Evolutionary conservation across 1,140 invertebrate genomes (phyloP), one percentile per base, ranked within the genome.

Genomic region (Ladona fulva): DNA sequence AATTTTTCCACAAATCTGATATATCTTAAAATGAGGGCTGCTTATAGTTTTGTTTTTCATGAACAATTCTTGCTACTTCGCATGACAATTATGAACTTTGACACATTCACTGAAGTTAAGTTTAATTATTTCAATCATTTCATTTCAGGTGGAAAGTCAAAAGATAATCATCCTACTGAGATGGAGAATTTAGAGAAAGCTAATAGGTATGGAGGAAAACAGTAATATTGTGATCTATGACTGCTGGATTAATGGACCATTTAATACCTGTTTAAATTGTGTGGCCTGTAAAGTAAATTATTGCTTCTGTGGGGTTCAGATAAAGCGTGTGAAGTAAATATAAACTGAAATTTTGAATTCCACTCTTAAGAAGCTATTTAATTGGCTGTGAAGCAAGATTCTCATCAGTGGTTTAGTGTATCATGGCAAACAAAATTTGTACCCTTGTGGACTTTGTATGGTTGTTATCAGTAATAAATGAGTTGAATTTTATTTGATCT

Each of bases 351-450:
- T 19, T 3, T 16, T 66, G n/a, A 66, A 66, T 66, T 66, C 16
- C 52, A 66, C 5, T 22, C 52, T 19, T 66, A 22, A 66, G n/a
- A 66, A 66, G 52, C 14, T 66, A 66, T 66, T 66, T 66, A 19
- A 66, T 66, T 66, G 52, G 52, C 52, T 66, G 52, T 66, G 52
- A 66, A 66, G 52, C 52, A 66, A 66, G 52, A 66, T 22, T 22
- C 52, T 66, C n/a, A 22, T 66, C 16, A 66, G 5, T 66, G 52
- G 52, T 22, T 66, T 66, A 22, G 52, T 66, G 3, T 66, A 19
- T 66, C 52, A 66, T 66, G 52, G 52, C 29, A 37, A 37, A 66
- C 14, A 22, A 22, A 66, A 22, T 22, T 66, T 22, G n/a, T 66
- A 22, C 52, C n/a, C 14, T 16, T 19, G 52, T 66, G 52, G n/a